Evolutionary conservation across 1,140 invertebrate genomes (phyloP).

Genomic region (Pemphigus obesinymphae): DNA sequence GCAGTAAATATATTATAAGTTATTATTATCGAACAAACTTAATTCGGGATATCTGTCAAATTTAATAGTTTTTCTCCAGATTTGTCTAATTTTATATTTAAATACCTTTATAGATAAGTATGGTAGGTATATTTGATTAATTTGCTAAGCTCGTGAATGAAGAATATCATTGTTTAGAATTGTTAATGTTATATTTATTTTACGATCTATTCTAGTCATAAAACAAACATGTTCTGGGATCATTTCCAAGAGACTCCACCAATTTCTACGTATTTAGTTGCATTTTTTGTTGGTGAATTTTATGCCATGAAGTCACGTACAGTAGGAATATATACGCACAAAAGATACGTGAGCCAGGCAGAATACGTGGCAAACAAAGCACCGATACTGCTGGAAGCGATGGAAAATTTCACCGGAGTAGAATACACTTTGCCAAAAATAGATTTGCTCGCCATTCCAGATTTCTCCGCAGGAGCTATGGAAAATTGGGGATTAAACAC

Average conservation of each 20-base stretch:
- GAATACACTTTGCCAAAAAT: constrained; percentile 51
- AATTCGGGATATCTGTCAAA: no score
- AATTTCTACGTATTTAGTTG: constrained; percentile 75
- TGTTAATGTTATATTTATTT: no score
- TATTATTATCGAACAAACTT: no score
- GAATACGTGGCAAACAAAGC: constrained; percentile 51
- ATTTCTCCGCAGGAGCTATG: constrained; percentile 78
- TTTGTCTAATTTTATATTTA: no score
- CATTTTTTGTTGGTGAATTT: constrained; percentile 67
- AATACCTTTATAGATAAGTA: no score
- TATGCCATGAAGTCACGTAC: background rate
- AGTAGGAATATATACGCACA: background rate
- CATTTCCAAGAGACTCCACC: constrained; percentile 53
- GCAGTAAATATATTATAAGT: no score
- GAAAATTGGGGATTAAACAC: constrained; percentile 72
- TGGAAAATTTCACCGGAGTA: constrained; percentile 45
- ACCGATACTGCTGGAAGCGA: constrained; percentile 48
- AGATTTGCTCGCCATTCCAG: constrained; percentile 66
- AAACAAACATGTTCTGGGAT: background rate
- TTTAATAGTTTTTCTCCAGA: no score
- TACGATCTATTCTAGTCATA: no score
- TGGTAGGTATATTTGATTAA: no score
- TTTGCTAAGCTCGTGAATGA: no score
- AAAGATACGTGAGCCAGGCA: constrained; percentile 48
- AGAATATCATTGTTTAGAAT: no score